Evolutionary conservation across 92 coral and sea anemone species (phyloP).

Genomic region (Plumapathes pennacea): DNA sequence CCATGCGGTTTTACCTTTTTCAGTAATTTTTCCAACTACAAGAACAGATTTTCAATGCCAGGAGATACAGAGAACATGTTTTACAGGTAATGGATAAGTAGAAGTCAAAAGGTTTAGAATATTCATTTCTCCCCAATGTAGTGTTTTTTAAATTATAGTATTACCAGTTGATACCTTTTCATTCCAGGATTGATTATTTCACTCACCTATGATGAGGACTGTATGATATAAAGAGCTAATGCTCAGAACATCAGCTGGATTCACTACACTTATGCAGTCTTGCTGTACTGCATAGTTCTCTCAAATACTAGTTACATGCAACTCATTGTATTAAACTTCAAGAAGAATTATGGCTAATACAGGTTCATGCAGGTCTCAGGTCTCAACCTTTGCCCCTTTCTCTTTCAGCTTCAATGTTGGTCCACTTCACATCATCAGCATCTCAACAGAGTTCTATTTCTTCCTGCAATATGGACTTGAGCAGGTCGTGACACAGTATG

Average conservation of each 20-base stretch:
- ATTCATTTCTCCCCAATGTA: background rate
- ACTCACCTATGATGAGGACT: background rate
- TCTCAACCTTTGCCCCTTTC: too few species aligned
- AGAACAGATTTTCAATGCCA: constrained; percentile 91
- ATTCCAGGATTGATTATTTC: background rate
- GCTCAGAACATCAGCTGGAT: too few species aligned
- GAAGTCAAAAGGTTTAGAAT: background rate
- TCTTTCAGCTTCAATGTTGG: constrained; percentile 82
- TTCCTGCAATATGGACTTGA: constrained; percentile 70
- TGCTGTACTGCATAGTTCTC: too few species aligned
- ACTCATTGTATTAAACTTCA: too few species aligned
- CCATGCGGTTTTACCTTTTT: background rate
- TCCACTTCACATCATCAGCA: constrained; percentile 85
- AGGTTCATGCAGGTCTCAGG: too few species aligned
- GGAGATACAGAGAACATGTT: constrained; percentile 73
- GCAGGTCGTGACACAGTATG: constrained; percentile 74
- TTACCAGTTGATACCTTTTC: background rate
- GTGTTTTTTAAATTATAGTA: background rate
- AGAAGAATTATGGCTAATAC: too few species aligned
- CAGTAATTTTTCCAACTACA: constrained; percentile 95
- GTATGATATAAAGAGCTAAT: too few species aligned
- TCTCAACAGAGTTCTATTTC: constrained; percentile 89
- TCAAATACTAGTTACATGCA: too few species aligned
- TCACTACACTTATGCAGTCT: too few species aligned
- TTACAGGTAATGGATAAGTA: constrained; percentile 71